Evolutionary conservation across 2,113 vertebrate genomes (phyloP).

Genomic region (Eulacestoma nigropectus): DNA sequence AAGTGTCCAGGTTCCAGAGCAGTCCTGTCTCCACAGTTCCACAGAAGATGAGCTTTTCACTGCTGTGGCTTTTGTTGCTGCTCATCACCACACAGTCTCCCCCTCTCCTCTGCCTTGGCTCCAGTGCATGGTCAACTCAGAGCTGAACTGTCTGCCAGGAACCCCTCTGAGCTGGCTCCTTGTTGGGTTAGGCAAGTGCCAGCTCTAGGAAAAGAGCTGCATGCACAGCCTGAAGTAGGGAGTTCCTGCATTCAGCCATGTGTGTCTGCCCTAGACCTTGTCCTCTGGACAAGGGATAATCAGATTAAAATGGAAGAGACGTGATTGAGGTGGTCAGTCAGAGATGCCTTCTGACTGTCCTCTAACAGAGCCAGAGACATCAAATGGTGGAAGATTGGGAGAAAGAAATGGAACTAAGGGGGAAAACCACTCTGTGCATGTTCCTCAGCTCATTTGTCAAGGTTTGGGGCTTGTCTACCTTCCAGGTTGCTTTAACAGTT

Average conservation of each 20-base stretch:
- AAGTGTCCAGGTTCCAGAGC: background rate
- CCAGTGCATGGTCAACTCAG: fast-evolving
- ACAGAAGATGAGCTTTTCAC: background rate
- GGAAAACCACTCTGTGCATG: background rate
- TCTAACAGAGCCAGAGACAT: background rate
- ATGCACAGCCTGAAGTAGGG: background rate
- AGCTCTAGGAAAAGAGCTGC: background rate
- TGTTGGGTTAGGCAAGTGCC: background rate
- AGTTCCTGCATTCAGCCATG: background rate
- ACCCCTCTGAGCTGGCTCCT: background rate
- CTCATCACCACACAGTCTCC: fast-evolving
- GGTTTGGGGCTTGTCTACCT: background rate
- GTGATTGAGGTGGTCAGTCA: background rate
- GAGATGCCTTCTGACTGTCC: background rate
- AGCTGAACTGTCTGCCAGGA: background rate
- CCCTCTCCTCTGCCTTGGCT: background rate
- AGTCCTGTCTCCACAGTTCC: fast-evolving
- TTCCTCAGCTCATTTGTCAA: background rate
- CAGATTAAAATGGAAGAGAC: background rate
- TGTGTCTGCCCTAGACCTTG: background rate
- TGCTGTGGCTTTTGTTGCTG: background rate
- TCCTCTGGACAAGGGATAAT: background rate
- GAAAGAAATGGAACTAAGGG: background rate
- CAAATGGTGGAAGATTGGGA: background rate
- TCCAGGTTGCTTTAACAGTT: background rate